Evolutionary conservation across 2,888 invertebrate genomes (phyloP).

Genomic region (Lepidocyrtoides sp.): DNA sequence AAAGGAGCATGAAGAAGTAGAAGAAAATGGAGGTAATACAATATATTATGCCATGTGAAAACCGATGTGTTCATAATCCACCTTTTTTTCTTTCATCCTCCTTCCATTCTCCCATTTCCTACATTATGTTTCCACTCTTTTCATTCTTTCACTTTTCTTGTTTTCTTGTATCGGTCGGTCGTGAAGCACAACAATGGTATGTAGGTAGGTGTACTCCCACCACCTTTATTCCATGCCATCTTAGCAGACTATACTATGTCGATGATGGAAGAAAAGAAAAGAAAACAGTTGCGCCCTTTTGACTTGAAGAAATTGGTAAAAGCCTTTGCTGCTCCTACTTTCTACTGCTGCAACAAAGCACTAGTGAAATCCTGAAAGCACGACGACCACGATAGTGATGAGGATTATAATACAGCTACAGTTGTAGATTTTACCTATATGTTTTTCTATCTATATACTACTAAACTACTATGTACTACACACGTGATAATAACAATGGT

Average conservation of each 20-base stretch:
- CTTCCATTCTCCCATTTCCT: constrained; percentile 44
- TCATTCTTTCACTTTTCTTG: not conserved
- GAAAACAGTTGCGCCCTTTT: constrained; percentile 67
- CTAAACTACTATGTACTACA: too few relatives aligned
- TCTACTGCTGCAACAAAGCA: not conserved
- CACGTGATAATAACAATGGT: constrained; percentile 31
- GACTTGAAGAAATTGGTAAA: constrained; percentile 52
- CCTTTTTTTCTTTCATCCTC: constrained; percentile 32
- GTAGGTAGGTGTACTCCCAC: not conserved
- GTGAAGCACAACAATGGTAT: not conserved
- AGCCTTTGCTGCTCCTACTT: constrained; percentile 10
- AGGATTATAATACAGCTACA: too few relatives aligned
- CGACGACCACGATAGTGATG: constrained; percentile 15
- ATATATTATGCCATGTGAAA: constrained; percentile 39
- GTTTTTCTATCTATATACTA: not conserved
- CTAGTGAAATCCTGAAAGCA: constrained; percentile 23
- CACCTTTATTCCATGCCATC: not conserved
- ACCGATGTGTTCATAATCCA: constrained; percentile 59
- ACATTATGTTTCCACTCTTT: constrained; percentile 5
- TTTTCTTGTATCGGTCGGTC: not conserved
- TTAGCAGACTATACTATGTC: not conserved
- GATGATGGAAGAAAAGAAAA: constrained; percentile 37
- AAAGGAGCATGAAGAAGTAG: not conserved
- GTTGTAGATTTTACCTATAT: too few relatives aligned
- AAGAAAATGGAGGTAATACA: constrained; percentile 33